Conservation (phyloP, 2,797 vertebrate species). For the Intellagama lesueurii region DNA sequence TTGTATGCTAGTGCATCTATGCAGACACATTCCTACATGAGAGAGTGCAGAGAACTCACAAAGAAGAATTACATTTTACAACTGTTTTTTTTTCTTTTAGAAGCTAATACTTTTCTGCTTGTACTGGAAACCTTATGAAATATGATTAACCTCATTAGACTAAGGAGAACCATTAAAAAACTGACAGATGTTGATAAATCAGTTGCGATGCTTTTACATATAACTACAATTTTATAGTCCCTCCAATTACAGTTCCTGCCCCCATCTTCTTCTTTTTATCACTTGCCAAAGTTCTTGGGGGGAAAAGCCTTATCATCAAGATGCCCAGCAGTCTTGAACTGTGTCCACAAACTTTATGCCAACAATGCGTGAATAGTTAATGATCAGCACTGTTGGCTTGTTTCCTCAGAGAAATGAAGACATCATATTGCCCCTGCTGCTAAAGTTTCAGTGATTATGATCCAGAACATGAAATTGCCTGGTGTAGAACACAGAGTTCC, state of each 20-base stretch:
- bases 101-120: neutral
- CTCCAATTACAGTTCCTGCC: neutral
- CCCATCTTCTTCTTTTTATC: neutral
- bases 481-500: conserved; percentile 40
- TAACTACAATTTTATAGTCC: neutral
- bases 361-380: conserved; percentile 44
- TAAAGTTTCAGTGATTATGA: conserved; percentile 60
- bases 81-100: neutral
- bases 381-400: conserved; percentile 58
- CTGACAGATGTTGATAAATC: conserved; percentile 4
- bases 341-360: conserved; percentile 51
- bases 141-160: neutral
- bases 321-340: conserved; percentile 45
- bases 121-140: neutral
- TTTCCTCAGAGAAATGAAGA: conserved; percentile 69
- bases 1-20: neutral
- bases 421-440: conserved; percentile 59
- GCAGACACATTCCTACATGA: neutral
- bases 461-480: conserved; percentile 47
- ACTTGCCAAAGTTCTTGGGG: conserved; percentile 37
- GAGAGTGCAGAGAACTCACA: neutral
- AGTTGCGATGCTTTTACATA: conserved; percentile 5
- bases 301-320: conserved; percentile 26
- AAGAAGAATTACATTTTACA: neutral
- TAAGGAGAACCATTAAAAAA: neutral